Conservation (phyloP, 2,113 vertebrate genomes). For the Semnopithecus entellus region DNA sequence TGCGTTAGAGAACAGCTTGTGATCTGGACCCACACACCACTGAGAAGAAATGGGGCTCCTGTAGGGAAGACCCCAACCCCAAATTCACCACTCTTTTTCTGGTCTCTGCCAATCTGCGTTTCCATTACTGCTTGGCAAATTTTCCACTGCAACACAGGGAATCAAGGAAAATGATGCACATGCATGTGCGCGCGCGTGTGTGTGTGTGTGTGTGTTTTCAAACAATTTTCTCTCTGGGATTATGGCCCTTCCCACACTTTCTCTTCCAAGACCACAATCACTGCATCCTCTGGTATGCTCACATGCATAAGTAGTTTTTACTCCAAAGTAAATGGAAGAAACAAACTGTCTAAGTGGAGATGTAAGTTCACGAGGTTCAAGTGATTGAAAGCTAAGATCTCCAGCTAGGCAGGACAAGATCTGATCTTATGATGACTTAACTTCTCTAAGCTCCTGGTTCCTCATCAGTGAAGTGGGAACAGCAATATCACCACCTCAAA, state of each 20-base stretch:
- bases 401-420: background rate
- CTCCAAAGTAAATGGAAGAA: background rate
- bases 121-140: background rate
- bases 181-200: fast-evolving
- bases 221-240: background rate
- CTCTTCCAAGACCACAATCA: background rate
- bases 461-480: background rate
- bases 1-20: background rate
- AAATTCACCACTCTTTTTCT: background rate
- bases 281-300: background rate
- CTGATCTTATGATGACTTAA: background rate
- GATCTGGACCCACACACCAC: background rate
- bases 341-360: background rate
- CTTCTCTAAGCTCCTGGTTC: background rate
- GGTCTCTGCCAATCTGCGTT: background rate
- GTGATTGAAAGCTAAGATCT: background rate
- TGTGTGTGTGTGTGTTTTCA: background rate
- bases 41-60: background rate
- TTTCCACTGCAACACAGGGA: background rate
- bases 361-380: background rate
- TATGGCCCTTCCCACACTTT: background rate
- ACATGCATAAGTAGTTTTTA: background rate
- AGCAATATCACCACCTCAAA: background rate
- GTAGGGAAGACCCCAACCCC: too few species aligned
- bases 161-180: background rate